Evolutionary conservation across 2,888 invertebrate genomes (phyloP).

Genomic region (Leptinotarsa tumamoca): DNA sequence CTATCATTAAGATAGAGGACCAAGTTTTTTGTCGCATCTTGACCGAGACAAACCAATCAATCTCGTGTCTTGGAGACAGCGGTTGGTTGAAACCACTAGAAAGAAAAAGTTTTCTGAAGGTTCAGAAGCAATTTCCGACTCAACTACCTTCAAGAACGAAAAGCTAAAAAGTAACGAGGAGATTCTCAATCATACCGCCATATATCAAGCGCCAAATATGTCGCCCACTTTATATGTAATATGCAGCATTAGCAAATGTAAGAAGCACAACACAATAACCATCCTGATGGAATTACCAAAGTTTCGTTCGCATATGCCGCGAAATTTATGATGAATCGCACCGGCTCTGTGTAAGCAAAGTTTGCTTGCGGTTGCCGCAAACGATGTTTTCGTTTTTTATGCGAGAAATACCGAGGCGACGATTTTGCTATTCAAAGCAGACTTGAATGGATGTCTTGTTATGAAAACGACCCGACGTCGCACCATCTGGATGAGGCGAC

Average conservation of each 20-base stretch:
- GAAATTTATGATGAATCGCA: conserved; percentile 17
- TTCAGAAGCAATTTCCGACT: no score
- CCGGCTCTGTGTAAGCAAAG: conserved; percentile 7
- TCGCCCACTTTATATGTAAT: conserved; percentile 7
- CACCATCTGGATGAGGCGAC: conserved; percentile 6
- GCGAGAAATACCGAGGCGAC: not conserved
- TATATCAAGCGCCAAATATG: not conserved
- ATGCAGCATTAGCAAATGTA: conserved; percentile 13
- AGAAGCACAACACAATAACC: conserved; percentile 13
- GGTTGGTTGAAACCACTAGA: no score
- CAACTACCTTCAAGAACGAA: no score
- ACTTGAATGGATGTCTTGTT: conserved; percentile 7
- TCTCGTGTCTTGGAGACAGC: no score
- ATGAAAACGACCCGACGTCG: not conserved
- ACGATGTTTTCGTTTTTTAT: not conserved
- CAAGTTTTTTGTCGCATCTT: no score
- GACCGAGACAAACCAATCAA: no score
- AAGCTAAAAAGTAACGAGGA: no score
- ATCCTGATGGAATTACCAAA: conserved; percentile 17
- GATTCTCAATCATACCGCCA: no score
- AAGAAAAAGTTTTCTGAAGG: no score
- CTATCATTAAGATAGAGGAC: no score
- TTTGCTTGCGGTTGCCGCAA: not conserved
- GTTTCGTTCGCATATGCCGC: conserved; percentile 11
- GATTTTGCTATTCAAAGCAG: conserved; percentile 6